Conservation (phyloP, 2,113 vertebrate genomes). For the Myotis lucifugus region DNA sequence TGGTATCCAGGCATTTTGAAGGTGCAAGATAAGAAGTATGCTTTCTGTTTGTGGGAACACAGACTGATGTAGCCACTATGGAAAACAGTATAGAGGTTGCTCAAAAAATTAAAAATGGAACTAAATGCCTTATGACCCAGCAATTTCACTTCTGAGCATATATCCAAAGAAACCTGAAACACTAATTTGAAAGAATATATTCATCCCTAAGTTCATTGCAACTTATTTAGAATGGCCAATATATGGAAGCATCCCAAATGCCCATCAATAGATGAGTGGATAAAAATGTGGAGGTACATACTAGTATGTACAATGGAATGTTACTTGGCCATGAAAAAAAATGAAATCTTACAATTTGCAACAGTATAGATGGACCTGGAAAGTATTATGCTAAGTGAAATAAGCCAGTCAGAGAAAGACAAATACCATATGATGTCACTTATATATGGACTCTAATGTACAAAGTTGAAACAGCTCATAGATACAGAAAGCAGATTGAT, state of each 20-base stretch:
- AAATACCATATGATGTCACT: not conserved
- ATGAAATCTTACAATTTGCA: not conserved
- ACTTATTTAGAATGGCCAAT: not conserved
- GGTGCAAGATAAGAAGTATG: not conserved
- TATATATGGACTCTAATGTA: not conserved
- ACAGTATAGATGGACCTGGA: not conserved
- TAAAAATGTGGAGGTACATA: not conserved
- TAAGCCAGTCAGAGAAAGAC: not conserved
- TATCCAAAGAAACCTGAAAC: not conserved
- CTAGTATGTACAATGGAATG: not conserved
- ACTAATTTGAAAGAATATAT: not conserved
- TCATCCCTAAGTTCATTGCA: not conserved
- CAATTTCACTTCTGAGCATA: not conserved
- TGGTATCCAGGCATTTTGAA: not conserved
- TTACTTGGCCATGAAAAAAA: not conserved
- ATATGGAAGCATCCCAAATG: not conserved
- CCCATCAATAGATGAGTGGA: not conserved
- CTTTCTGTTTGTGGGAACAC: not conserved
- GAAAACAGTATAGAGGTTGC: not conserved
- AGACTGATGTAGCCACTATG: not conserved
- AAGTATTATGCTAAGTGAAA: not conserved
- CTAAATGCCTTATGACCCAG: not conserved
- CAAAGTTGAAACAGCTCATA: not conserved
- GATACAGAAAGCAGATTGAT: not conserved
- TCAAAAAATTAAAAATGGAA: not conserved